These are phyloP conservation scores for Lytechinus variegatus DNA, from an alignment of 35 echinoderm and acorn worm genomes.

Conservation along the genomic window DNA sequence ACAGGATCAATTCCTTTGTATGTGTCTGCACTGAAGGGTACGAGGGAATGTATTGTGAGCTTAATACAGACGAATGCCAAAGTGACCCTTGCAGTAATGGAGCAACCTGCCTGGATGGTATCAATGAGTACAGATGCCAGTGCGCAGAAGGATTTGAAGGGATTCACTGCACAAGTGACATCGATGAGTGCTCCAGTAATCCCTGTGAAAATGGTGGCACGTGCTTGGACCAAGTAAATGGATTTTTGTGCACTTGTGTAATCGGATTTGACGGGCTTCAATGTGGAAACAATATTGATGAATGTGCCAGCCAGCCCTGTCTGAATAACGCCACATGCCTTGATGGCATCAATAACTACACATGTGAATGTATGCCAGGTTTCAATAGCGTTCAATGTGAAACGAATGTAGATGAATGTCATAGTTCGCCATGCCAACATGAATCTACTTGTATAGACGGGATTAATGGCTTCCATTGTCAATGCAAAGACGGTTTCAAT, in stretches of 20 bases:
- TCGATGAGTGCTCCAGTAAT: slow-evolving; percentile 72
- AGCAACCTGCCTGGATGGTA: slow-evolving; percentile 51
- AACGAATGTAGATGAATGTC: slow-evolving; percentile 68
- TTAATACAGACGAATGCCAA: slow-evolving; percentile 65
- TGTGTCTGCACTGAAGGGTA: slow-evolving; percentile 37
- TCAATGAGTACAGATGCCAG: slow-evolving; percentile 64
- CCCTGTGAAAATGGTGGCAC: slow-evolving; percentile 79
- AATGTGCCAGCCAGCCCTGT: slow-evolving; percentile 71
- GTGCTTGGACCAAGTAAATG: slow-evolving; percentile 66
- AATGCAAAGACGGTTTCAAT: slow-evolving; percentile 54
- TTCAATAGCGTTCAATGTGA: slow-evolving; percentile 65
- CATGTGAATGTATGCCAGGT: slow-evolving; percentile 64
- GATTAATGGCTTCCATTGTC: slow-evolving; percentile 54
- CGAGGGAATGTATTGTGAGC: slow-evolving; percentile 44
- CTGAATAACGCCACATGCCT: slow-evolving; percentile 60
- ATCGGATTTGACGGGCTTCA: slow-evolving; percentile 65
- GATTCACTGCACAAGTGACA: slow-evolving; percentile 30
- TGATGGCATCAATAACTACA: slow-evolving; percentile 59
- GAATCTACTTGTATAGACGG: slow-evolving; percentile 49
- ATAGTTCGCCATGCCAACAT: slow-evolving; percentile 67
- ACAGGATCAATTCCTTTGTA: slow-evolving; percentile 2
- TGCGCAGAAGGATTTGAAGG: slow-evolving; percentile 60
- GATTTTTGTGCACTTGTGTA: slow-evolving; percentile 63
- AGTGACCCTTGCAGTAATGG: slow-evolving; percentile 66
- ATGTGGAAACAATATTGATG: slow-evolving; percentile 72